phyloP scores from a whole-genome alignment of 2,797 vertebrate genomes.

The Pseudomugil gertrudae region DNA sequence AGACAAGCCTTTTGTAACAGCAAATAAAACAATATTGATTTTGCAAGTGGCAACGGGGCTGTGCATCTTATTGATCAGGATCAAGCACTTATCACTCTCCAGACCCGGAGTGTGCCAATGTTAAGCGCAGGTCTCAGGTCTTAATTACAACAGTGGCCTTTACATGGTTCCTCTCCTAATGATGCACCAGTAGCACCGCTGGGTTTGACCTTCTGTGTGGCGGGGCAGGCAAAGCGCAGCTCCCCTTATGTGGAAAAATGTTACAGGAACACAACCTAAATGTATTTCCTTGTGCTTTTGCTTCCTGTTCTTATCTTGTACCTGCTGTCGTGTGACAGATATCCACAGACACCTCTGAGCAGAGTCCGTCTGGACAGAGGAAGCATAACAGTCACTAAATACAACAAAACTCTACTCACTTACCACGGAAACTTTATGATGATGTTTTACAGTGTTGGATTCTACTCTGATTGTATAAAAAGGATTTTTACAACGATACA shows the following conservation, averaged over 20 bases:
- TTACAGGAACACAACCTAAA: slow-evolving; percentile 20
- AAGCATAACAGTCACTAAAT: not conserved
- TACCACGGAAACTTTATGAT: not conserved
- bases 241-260: slow-evolving; percentile 8
- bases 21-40: slow-evolving; percentile 89
- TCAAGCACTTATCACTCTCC: slow-evolving; percentile 85
- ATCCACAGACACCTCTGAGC: slow-evolving; percentile 20
- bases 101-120: slow-evolving; percentile 76
- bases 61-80: slow-evolving; percentile 85
- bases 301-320: slow-evolving; percentile 8
- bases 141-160: slow-evolving; percentile 81
- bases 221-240: not conserved
- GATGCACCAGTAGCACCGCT: slow-evolving; percentile 69
- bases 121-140: slow-evolving; percentile 79
- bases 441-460: not conserved
- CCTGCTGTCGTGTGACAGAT: not conserved
- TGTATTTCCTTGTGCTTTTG: slow-evolving; percentile 4
- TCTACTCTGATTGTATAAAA: not conserved
- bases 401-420: not conserved
- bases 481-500: not conserved
- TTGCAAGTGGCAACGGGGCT: slow-evolving; percentile 78
- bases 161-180: slow-evolving; percentile 70
- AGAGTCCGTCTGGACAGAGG: slow-evolving; percentile 15
- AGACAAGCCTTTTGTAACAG: slow-evolving; percentile 85
- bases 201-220: slow-evolving; percentile 66